Evolutionary conservation across 1,140 invertebrate species (phyloP), one percentile per base, ranked within the genome.

Genomic region (Agrypnia vestita): DNA sequence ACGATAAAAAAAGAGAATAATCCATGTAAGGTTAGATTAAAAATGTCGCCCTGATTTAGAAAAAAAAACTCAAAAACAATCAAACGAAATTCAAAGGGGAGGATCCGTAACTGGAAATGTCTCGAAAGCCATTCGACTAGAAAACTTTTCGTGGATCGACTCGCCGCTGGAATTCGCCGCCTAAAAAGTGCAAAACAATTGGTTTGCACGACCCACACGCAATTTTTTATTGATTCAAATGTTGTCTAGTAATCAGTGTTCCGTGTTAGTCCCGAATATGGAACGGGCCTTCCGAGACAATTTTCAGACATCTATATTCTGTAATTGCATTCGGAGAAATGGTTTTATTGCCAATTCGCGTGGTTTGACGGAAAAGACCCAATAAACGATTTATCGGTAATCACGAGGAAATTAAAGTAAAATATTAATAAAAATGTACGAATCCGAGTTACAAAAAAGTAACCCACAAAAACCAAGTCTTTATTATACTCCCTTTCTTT

Each of bases 161-260:
- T 21, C 9, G 21, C 44, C 13, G 35, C 35, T 8, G 10, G 43
- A 64, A 67, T 67, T 15, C 44, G 21, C 13, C 10, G 43, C n/a
- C 13, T 7, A 56, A 56, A 56, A 64, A n/a, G 11, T 13, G 44
- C 44, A 67, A 67, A 67, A 44, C n/a, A 67, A 67, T 67, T 67
- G 44, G 43, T 67, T 67, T 67, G 43, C 43, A 17, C 13, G 9
- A 44, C 62, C 62, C 35, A 10, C 62, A 67, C 62, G 62, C 35
- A 67, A 35, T 43, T 67, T 67, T 67, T 67, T 67, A 67, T 67
- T 67, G 62, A 12, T 44, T 67, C 43, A 44, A 67, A 67, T 67
- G 62, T 44, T 43, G 62, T 43, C 62, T 46, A 35, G 62, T 8
- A 67, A 67, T 59, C 55, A 59, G 13, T 15, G 13, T 67, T 67